A percentile compares a stretch with the other conserved stretches of the same genome.
These are phyloP conservation scores for Oncopeltus fasciatus DNA, from an alignment of 1,140 invertebrate genomes.

Conservation along the genomic window DNA sequence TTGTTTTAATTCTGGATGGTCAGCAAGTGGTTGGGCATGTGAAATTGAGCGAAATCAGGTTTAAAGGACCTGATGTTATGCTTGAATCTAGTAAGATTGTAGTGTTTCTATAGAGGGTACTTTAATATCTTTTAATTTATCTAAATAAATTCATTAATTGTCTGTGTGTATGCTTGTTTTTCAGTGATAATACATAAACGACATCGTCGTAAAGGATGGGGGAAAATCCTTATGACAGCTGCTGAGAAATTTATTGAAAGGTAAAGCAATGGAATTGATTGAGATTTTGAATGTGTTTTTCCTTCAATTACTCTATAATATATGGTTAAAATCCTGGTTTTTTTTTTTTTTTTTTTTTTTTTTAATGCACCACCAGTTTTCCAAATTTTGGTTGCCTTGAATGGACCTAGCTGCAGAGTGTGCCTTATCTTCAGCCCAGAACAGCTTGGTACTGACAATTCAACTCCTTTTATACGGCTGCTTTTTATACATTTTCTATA, in stretches of 20 bases:
- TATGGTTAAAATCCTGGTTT: too few relatives aligned
- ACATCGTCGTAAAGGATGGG: conserved; percentile 23
- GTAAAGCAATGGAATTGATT: too few relatives aligned
- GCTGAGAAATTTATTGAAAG: conserved; percentile 24
- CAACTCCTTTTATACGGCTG: too few relatives aligned
- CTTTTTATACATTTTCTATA: too few relatives aligned
- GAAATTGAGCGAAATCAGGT: conserved; percentile 22
- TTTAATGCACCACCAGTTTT: too few relatives aligned
- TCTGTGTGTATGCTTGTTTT: conserved; percentile 4
- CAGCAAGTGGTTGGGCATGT: conserved; percentile 23
- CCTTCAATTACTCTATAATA: too few relatives aligned
- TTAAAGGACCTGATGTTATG: conserved; percentile 21
- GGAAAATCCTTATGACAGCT: conserved; percentile 24
- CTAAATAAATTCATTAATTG: neutral
- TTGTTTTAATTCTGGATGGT: conserved; percentile 21
- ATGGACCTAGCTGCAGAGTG: too few relatives aligned
- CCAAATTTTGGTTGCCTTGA: too few relatives aligned
- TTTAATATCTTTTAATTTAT: neutral
- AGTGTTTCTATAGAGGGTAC: neutral
- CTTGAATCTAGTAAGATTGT: conserved; percentile 22
- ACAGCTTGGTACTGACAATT: too few relatives aligned
- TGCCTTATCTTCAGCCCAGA: too few relatives aligned
- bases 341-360: too few relatives aligned
- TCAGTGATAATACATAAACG: conserved; percentile 23
- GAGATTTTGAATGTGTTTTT: too few relatives aligned